Evolutionary conservation across 2,113 vertebrate genomes (phyloP).

Genomic region (Spilogale gracilis): DNA sequence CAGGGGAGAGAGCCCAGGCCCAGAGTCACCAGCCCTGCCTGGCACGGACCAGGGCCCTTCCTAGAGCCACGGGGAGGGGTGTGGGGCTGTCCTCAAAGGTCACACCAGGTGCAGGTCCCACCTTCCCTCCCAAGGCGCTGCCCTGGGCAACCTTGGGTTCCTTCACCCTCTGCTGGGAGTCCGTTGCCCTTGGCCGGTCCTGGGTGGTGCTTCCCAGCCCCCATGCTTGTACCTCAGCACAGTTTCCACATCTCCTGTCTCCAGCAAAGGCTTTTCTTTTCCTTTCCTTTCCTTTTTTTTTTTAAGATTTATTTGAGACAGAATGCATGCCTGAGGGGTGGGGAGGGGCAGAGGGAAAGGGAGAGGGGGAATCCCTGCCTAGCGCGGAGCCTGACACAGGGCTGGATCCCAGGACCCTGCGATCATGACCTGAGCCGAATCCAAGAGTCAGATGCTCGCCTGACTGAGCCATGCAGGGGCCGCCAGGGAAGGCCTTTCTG

Average conservation of each 20-base stretch:
- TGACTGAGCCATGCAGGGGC: neutral
- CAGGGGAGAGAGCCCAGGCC: neutral
- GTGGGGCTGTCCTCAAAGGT: neutral
- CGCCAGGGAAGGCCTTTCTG: neutral
- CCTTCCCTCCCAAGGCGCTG: neutral
- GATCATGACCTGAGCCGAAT: neutral
- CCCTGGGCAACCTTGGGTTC: neutral
- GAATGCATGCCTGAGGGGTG: no score
- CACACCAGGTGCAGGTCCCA: neutral
- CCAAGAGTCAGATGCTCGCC: neutral
- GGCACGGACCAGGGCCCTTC: neutral
- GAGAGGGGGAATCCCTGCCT: neutral
- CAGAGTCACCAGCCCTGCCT: accelerated
- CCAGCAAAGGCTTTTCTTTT: neutral
- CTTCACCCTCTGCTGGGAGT: neutral
- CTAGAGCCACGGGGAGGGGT: neutral
- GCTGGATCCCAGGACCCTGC: neutral
- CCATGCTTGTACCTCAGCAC: neutral
- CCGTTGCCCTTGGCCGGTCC: no score
- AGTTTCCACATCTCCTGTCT: neutral
- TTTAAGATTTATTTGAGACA: no score
- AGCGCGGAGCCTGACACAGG: neutral
- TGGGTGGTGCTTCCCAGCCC: neutral
- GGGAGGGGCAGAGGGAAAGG: no score
- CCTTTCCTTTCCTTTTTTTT: no score